Percentiles rank a stretch among this genome's conserved stretches.
phyloP scores from a whole-genome alignment of 2,797 vertebrate genomes.

The Fundulus diaphanus region DNA sequence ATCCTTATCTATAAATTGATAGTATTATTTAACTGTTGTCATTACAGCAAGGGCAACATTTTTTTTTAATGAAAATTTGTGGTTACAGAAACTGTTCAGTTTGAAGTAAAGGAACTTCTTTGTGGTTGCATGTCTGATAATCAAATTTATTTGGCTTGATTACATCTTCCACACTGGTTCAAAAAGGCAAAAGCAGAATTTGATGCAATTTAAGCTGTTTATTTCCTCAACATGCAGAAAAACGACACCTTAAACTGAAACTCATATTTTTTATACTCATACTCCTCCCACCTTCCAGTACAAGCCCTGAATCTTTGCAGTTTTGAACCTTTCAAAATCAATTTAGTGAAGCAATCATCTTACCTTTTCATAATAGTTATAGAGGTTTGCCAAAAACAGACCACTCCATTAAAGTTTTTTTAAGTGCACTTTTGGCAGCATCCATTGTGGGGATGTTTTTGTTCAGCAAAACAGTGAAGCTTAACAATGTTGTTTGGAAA shows the following conservation, averaged over 20 bases:
- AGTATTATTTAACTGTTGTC: not conserved
- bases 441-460: no score
- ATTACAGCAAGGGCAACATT: not conserved
- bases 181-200: not conserved
- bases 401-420: no score
- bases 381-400: no score
- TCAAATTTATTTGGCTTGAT: not conserved
- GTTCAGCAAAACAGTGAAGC: no score
- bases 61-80: not conserved
- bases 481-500: no score
- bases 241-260: not conserved
- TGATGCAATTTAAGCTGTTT: not conserved
- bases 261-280: not conserved
- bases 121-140: not conserved
- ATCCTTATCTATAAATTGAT: not conserved
- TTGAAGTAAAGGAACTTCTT: not conserved
- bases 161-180: not conserved
- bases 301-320: not conserved
- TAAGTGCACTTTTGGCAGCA: no score
- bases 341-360: not conserved
- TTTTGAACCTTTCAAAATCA: not conserved
- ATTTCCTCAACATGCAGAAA: not conserved
- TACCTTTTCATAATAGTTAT: no score
- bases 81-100: not conserved
- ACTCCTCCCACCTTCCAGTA: not conserved